Base-by-base conservation (phyloP, 2,888 invertebrate genomes). In the Tholera decimalis region DNA sequence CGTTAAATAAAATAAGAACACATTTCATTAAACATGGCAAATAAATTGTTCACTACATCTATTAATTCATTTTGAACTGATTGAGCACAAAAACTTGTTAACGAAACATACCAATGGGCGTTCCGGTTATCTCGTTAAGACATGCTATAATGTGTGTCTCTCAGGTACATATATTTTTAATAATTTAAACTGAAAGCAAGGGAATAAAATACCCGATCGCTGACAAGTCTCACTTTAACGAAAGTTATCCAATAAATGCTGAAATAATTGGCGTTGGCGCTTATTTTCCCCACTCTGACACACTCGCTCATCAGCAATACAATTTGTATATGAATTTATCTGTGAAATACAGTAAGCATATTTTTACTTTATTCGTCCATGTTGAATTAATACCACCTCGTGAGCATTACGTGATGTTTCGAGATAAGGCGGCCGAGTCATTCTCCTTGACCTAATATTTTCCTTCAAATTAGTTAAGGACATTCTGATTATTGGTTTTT, bases 201-300 rank as follows among this genome's bases (percentile, higher is more conserved):
- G 41, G 33, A 63, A 72, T 63, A 72, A 62, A 57, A 41, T n/a
- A 46, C 37, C 28, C 26, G 47, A 53, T 41, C 59, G 56, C 53
- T 64, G 77, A 74, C 65, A 77, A 64, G 78, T 56, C 56, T 74
- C 53, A 53, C 26, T 74, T 64, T 55, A 77, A 62, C 44, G 11
- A 60, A 77, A 72, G 26, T 54, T 64, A 57, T 74, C 56, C 49
- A 77, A 73, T 74, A 53, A 72, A 60, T 64, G 47, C 54, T 57
- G 53, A 64, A 72, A 77, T 74, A 77, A 77, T 74, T 74, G 73
- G 44, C 47, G 44, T 47, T 9, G 51, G 59, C 78, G 26, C 30
- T 55, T 56, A 58, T 64, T 74, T 59, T 54, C 44, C 73, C 35
- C 57, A 46, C 15, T 64, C 47, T 22, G 50, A 63, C 63, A 33